Conservation (phyloP, 2,797 vertebrate species). For the Bradypodion pumilum region DNA sequence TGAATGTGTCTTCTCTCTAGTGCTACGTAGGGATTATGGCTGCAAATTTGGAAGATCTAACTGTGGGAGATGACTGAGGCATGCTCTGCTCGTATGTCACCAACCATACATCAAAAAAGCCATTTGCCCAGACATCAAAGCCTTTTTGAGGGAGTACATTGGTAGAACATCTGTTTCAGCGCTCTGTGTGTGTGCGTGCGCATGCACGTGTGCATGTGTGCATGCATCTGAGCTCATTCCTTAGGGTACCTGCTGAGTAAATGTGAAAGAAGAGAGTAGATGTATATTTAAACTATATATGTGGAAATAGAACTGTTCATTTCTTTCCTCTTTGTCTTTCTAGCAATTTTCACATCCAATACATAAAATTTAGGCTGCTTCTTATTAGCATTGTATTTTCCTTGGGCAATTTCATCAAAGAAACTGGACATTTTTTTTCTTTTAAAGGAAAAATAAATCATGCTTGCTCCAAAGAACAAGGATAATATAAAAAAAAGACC, state of each 20-base stretch:
- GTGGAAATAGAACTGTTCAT: conserved; percentile 9
- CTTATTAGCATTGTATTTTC: conserved; percentile 3
- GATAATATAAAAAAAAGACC: conserved; percentile 18
- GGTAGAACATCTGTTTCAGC: background rate
- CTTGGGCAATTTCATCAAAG: conserved; percentile 25
- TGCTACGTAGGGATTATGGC: too few relatives aligned
- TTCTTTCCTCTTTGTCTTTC: conserved; percentile 40
- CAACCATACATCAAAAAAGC: too few relatives aligned
- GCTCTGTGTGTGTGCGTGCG: too few relatives aligned
- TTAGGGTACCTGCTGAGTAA: background rate
- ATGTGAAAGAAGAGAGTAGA: too few relatives aligned
- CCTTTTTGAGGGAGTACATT: background rate
- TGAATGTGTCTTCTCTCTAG: too few relatives aligned
- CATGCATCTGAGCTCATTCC: background rate
- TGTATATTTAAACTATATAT: too few relatives aligned
- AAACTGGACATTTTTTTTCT: conserved; percentile 17
- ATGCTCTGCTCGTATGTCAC: too few relatives aligned
- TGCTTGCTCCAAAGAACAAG: conserved; percentile 28
- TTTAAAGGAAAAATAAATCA: background rate
- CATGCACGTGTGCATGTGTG: too few relatives aligned
- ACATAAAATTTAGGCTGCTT: background rate
- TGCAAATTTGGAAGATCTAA: too few relatives aligned
- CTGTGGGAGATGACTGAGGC: too few relatives aligned
- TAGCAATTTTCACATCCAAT: conserved; percentile 8
- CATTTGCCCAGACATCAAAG: too few relatives aligned